Evolutionary conservation across 2,797 vertebrate genomes (phyloP).

Genomic region (Coendou prehensilis): DNA sequence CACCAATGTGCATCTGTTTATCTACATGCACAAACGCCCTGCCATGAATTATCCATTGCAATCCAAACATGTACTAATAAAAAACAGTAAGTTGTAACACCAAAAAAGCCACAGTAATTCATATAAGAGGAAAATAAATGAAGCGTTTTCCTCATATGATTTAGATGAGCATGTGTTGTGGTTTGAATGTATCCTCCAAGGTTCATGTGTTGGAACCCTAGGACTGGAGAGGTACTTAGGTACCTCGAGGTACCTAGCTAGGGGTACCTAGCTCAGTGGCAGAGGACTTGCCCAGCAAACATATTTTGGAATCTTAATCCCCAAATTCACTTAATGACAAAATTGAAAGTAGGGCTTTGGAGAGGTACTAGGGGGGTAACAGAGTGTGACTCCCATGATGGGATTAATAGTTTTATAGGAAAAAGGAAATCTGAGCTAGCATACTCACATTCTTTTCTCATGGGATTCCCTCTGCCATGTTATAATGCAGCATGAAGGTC

Average conservation of each 20-base stretch:
- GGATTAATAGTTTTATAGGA: too few species aligned
- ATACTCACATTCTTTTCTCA: too few species aligned
- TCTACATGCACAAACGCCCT: neutral
- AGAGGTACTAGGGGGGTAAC: too few species aligned
- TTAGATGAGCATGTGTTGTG: neutral
- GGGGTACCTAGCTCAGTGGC: neutral
- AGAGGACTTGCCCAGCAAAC: neutral
- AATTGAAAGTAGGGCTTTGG: neutral
- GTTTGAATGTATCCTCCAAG: neutral
- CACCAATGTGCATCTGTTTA: neutral
- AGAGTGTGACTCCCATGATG: too few species aligned
- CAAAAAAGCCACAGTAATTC: neutral
- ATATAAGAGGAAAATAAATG: neutral
- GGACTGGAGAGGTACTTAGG: neutral
- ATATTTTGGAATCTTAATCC: neutral
- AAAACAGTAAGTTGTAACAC: neutral
- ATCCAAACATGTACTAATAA: neutral
- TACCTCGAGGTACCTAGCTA: too few species aligned
- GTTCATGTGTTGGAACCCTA: neutral
- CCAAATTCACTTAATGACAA: neutral
- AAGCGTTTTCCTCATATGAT: neutral
- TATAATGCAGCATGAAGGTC: fast-evolving
- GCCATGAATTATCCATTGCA: neutral
- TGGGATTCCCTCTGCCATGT: too few species aligned
- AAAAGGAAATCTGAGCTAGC: neutral